A percentile compares a stretch with the other conserved stretches of the same genome.
Evolutionary conservation across 92 coral and sea anemone genomes (phyloP).

Genomic region (Porites evermanni): DNA sequence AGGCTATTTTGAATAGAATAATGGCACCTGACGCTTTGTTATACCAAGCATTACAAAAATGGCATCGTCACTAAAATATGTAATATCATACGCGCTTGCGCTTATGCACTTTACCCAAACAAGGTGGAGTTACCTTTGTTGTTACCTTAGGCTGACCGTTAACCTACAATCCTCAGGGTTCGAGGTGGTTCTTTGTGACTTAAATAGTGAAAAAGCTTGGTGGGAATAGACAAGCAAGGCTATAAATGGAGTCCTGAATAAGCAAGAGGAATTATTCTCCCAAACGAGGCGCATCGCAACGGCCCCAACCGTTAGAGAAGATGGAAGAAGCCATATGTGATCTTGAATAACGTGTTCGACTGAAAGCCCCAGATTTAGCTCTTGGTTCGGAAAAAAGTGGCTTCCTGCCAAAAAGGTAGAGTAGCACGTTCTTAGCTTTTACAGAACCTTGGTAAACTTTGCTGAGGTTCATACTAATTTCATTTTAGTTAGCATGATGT

Average conservation of each 20-base stretch:
- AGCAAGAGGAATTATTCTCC: neutral
- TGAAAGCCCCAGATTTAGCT: neutral
- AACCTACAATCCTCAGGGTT: neutral
- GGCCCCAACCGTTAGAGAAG: constrained; percentile 21
- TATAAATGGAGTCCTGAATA: constrained; percentile 5
- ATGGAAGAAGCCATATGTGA: neutral
- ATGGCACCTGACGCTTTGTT: no score
- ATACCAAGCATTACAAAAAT: no score
- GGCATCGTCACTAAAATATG: no score
- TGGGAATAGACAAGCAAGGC: constrained; percentile 33
- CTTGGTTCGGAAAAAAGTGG: constrained; percentile 50
- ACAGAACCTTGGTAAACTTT: no score
- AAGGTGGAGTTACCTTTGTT: no score
- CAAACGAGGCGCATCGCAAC: constrained; percentile 23
- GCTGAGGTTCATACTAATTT: no score
- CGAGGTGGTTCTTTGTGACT: constrained; percentile 19
- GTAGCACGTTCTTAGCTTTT: neutral
- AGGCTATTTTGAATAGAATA: no score
- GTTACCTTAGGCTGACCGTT: no score
- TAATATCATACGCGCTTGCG: no score
- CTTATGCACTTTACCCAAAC: no score
- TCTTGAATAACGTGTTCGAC: constrained; percentile 4
- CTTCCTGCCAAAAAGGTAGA: constrained; percentile 41
- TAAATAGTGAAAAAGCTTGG: constrained; percentile 40
- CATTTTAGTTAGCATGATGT: no score